Conservation (phyloP, 2,113 vertebrate genomes). For the Zosterops borbonicus region DNA sequence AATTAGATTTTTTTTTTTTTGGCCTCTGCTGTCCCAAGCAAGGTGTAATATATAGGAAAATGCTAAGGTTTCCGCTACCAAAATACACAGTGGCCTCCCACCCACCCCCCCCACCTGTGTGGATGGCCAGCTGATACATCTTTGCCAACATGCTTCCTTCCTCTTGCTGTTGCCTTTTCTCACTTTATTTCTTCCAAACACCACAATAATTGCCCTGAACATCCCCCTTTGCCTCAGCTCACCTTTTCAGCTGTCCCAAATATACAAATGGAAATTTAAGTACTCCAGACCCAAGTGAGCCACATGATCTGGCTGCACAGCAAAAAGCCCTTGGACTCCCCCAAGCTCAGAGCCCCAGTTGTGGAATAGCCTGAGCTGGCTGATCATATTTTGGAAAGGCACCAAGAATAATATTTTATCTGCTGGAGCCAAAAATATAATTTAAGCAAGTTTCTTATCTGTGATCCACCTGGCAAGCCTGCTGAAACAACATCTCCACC, state of each 20-base stretch:
- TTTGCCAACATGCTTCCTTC: not conserved
- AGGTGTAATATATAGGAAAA: not conserved
- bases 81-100: not conserved
- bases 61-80: not conserved
- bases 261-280: not conserved
- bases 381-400: not conserved
- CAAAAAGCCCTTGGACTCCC: not conserved
- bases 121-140: not conserved
- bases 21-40: not conserved
- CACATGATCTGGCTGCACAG: not conserved
- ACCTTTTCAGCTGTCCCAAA: slow-evolving; percentile 8
- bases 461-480: slow-evolving; percentile 29
- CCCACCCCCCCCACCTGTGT: not conserved
- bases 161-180: not conserved
- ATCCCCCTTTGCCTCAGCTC: not conserved
- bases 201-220: not conserved
- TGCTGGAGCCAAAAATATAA: not conserved
- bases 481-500: not conserved
- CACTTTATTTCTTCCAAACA: not conserved
- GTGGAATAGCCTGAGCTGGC: not conserved
- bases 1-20: not conserved
- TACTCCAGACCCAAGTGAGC: not conserved
- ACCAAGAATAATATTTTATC: slow-evolving; percentile 29
- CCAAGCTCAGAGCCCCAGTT: rapidly evolving
- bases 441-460: slow-evolving; percentile 43